phyloP scores from a whole-genome alignment of 1,140 invertebrate species.

The Asobara japonica region DNA sequence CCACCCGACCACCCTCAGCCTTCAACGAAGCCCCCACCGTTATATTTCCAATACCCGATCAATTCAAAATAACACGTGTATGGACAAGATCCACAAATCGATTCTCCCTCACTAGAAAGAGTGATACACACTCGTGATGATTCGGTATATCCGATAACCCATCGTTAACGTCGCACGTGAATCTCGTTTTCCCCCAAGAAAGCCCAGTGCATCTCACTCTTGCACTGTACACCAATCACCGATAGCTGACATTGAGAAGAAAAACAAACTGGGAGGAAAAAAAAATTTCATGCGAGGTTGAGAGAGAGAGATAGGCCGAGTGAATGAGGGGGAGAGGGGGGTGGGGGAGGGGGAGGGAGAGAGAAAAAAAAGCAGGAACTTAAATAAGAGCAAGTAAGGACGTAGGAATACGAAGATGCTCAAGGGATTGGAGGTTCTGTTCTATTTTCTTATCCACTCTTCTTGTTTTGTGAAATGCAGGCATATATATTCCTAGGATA shows the following conservation, averaged over 20 bases:
- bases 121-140: not conserved
- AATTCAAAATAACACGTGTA: not conserved
- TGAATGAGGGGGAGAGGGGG: no score
- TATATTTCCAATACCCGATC: not conserved
- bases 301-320: no score
- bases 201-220: not conserved
- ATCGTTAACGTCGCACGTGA: not conserved
- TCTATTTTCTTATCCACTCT: not conserved
- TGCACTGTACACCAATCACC: not conserved
- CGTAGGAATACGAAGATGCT: not conserved
- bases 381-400: not conserved
- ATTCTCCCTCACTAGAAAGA: not conserved
- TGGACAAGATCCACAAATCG: not conserved
- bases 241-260: not conserved
- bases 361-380: no score
- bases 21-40: not conserved
- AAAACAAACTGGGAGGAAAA: not conserved
- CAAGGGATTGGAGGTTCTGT: not conserved
- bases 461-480: not conserved
- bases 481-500: not conserved
- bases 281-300: not conserved
- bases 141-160: not conserved
- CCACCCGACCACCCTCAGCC: no score
- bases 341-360: no score
- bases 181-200: not conserved